phyloP scores from a whole-genome alignment of 2,888 invertebrate genomes.

The Chaitophorus viminalis region DNA sequence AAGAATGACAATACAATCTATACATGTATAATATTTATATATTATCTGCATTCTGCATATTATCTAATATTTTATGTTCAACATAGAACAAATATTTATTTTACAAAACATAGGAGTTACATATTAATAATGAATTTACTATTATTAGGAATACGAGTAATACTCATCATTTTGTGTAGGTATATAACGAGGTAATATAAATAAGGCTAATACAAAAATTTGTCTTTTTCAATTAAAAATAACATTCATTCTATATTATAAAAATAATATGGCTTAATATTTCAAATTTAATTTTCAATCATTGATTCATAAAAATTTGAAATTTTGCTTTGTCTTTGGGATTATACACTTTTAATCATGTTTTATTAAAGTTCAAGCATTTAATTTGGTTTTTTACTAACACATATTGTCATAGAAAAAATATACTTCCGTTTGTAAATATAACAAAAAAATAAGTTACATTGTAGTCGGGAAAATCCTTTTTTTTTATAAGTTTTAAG shows the following conservation, averaged over 20 bases:
- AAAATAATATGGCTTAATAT: background rate
- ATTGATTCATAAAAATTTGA: background rate
- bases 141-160: background rate
- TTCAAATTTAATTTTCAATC: background rate
- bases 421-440: background rate
- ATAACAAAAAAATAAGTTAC: background rate
- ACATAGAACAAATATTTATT: background rate
- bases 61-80: background rate
- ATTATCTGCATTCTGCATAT: background rate
- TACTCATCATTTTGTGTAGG: too few relatives aligned
- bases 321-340: background rate
- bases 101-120: background rate
- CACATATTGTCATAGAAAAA: background rate
- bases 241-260: background rate
- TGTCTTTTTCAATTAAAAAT: background rate
- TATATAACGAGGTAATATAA: too few relatives aligned
- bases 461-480: background rate
- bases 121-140: background rate
- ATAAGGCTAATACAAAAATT: background rate
- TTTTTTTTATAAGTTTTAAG: background rate
- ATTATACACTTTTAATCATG: background rate
- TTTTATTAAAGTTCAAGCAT: background rate
- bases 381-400: background rate
- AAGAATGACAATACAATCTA: slow-evolving; percentile 5
- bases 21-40: background rate